Base-by-base conservation (phyloP, 2,888 invertebrate genomes). In the Drosophila recens region DNA sequence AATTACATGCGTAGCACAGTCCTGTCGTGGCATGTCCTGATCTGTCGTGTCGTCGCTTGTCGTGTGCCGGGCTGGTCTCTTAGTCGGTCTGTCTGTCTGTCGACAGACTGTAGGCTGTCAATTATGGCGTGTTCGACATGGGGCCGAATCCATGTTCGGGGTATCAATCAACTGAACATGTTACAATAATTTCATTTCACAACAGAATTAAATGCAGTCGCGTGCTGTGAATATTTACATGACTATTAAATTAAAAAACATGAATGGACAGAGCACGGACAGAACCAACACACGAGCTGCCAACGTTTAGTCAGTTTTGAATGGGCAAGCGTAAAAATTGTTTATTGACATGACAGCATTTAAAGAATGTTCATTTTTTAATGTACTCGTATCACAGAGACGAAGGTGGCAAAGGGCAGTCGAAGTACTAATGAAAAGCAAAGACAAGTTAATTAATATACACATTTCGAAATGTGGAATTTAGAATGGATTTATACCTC, bases 221-320 rank as follows among this genome's bases (percentile, higher is more conserved):
- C 89, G 82, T 86, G 88, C 72, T 69, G 23, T 6, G 42, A 67
- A 68, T 84, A 69, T 83, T 85, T 85, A 87, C 84, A 87, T 79
- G 87, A 84, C 87, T 87, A 84, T 89, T 89, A 84, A 89, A 84
- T 85, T 87, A 86, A 89, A 84, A 87, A 87, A 87, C 89, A 87
- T 84, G 75, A 84, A 87, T 74, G 80, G 46, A 79, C 70, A 65
- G 52, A 64, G 56, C 43, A 46, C 20, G 52, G 8, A 40, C 20
- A 23, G 45, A 15, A 51, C 51, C 57, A 34, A 54, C 45, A 66
- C 34, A 42, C 36, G 53, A 65, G 68, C 80, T 65, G 67, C 68
- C 54, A 87, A 68, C 84, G 89, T 84, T 84, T 84, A 83, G 84
- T 84, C 79, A 73, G 63, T 46, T 63, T 51, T 83, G 80, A 86